A percentile compares a stretch with the other conserved stretches of the same genome.
Evolutionary conservation across 1,140 invertebrate species (phyloP).

Genomic region (Planococcus citri): DNA sequence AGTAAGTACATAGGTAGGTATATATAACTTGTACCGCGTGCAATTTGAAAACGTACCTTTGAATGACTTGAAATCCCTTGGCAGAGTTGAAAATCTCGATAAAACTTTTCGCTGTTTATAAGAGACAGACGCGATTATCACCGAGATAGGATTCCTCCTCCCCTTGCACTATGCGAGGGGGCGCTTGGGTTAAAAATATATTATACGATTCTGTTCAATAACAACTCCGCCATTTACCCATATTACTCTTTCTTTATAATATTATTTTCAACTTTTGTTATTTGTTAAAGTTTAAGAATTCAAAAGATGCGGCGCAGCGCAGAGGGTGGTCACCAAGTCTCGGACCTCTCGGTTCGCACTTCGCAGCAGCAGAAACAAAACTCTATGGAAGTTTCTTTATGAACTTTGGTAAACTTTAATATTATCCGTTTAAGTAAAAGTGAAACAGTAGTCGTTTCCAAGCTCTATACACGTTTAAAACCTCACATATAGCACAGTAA

Average conservation of each 20-base stretch:
- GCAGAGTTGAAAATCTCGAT: too few relatives aligned
- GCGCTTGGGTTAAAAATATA: neutral
- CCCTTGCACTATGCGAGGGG: too few relatives aligned
- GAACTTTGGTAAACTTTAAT: slow-evolving; percentile 3
- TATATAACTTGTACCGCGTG: too few relatives aligned
- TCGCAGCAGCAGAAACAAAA: neutral
- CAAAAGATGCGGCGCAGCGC: neutral
- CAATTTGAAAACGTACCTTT: too few relatives aligned
- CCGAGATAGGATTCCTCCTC: too few relatives aligned
- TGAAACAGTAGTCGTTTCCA: neutral
- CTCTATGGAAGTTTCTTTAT: neutral
- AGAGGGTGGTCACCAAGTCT: too few relatives aligned
- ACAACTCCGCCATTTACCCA: neutral
- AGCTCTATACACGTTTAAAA: neutral
- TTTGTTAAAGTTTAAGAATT: slow-evolving; percentile 2
- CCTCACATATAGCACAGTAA: too few relatives aligned
- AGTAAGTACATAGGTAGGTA: too few relatives aligned
- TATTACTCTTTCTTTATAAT: neutral
- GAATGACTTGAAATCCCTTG: too few relatives aligned
- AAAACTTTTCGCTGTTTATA: too few relatives aligned
- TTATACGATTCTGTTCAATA: slow-evolving; percentile 3
- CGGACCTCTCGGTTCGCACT: too few relatives aligned
- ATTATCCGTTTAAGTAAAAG: slow-evolving; percentile 3
- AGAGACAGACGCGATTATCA: too few relatives aligned
- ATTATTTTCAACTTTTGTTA: slow-evolving; percentile 8